Evolutionary conservation across 2,113 vertebrate species (phyloP).

Genomic region (Anthoscopus minutus): DNA sequence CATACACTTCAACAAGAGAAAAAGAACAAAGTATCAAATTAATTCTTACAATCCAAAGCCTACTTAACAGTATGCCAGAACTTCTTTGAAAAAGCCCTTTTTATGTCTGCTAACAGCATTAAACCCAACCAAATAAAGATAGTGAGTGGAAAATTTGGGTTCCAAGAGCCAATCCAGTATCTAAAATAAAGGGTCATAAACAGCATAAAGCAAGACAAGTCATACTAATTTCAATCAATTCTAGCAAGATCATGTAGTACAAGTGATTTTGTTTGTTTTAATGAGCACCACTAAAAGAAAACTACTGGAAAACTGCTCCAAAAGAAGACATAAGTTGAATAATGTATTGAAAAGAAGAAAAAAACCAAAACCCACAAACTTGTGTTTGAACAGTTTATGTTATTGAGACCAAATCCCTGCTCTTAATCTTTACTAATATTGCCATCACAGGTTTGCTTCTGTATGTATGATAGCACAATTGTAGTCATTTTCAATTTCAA

Average conservation of each 20-base stretch:
- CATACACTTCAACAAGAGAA: background rate
- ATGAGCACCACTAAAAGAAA: background rate
- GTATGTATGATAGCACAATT: background rate
- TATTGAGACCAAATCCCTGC: background rate
- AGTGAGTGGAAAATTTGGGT: background rate
- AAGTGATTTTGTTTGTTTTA: background rate
- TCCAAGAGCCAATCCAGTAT: background rate
- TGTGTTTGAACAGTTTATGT: background rate
- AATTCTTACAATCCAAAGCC: background rate
- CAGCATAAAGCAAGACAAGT: background rate
- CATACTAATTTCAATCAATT: background rate
- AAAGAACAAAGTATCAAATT: background rate
- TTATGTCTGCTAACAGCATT: background rate
- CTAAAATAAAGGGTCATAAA: background rate
- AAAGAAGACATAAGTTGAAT: background rate
- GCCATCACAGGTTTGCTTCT: background rate
- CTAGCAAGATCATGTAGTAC: background rate
- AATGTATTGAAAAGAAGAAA: background rate
- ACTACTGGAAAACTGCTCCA: background rate
- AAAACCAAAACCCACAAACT: background rate
- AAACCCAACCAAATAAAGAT: background rate
- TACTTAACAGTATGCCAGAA: background rate
- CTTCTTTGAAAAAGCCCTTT: background rate
- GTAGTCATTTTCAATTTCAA: background rate
- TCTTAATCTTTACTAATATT: background rate